phyloP scores from a whole-genome alignment of 2,797 vertebrate species.

The Petrocephalus sullivani region DNA sequence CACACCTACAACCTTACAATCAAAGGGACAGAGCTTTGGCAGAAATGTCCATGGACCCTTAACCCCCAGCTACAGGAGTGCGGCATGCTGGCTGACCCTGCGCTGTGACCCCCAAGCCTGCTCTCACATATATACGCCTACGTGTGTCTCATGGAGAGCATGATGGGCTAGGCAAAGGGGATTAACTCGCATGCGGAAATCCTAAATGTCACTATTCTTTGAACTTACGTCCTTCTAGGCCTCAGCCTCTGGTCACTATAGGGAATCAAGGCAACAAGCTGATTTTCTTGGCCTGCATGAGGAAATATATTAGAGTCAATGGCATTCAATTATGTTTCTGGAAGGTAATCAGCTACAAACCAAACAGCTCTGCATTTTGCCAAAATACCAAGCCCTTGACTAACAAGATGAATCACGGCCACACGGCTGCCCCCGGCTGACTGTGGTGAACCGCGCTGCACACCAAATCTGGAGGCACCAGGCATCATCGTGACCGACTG shows the following conservation, averaged over 20 bases:
- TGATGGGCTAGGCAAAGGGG: background rate
- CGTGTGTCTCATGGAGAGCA: background rate
- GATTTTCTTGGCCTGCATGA: conserved; percentile 88
- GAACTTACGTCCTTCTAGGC: conserved; percentile 92
- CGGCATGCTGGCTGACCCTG: background rate
- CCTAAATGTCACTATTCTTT: background rate
- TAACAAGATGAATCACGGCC: background rate
- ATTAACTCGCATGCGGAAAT: background rate
- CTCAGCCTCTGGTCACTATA: conserved; percentile 93
- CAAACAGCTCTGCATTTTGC: background rate
- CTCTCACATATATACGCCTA: background rate
- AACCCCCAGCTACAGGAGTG: background rate
- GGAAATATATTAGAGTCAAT: background rate
- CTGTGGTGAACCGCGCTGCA: background rate
- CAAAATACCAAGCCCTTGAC: background rate
- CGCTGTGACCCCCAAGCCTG: background rate
- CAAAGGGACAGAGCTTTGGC: background rate
- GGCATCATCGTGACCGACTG: background rate
- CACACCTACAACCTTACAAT: background rate
- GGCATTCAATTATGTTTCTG: background rate
- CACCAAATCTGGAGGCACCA: background rate
- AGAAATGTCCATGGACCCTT: background rate
- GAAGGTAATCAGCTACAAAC: background rate
- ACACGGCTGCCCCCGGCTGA: background rate
- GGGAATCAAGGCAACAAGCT: conserved; percentile 93